Base-by-base conservation (phyloP, 2,113 vertebrate species). In the Psilopogon haemacephalus region DNA sequence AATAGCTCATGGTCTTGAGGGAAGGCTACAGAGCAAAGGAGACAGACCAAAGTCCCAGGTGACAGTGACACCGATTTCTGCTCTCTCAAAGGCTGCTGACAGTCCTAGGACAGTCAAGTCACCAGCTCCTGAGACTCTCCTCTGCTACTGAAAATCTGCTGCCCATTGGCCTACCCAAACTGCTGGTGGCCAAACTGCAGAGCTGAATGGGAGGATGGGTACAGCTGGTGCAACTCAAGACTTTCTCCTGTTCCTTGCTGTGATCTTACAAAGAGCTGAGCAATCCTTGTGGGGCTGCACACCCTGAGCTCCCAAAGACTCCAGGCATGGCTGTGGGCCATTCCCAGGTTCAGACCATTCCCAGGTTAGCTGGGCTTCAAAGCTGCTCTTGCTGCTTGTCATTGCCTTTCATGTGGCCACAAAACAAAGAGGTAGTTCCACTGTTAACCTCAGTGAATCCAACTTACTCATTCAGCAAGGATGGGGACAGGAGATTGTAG, bases 191-290 rank as follows among this genome's bases (percentile, higher is more conserved):
- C 50, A 58, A 72, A 24, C 3, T 42, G 27, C 56, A 80, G 59
- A 86, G 40, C 27, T 33, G 65, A 59, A 30, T 20, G 37, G 62
- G 52, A 80, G 60, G 65, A 52, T 2, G 4, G 37, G 62, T 11
- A 24, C 63, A 84, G 23, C 58, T 64, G 42, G 62, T n/a, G 42
- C 42, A 32, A 6, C 17, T n/a, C 32, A 17, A 27, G 33, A 55
- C 16, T 40, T 55, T 3, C 18, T 7, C 3, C 1, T 48, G 46
- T 48, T 21, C 2, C 17, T 12, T 0, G 15, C 5, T 0, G 2
- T 6, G 52, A 32, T 50, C 62, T 35, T 64, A 23, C 11, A 40
- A 40, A 63, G 12, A 67, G 35, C 18, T 12, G 9, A 79, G 12
- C 2, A 33, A 67, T 50, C 65, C 58, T 38, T 65, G 15, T 6